Evolutionary conservation across 2,888 invertebrate species (phyloP).

Genomic region (Hemistola chrysoprasaria): DNA sequence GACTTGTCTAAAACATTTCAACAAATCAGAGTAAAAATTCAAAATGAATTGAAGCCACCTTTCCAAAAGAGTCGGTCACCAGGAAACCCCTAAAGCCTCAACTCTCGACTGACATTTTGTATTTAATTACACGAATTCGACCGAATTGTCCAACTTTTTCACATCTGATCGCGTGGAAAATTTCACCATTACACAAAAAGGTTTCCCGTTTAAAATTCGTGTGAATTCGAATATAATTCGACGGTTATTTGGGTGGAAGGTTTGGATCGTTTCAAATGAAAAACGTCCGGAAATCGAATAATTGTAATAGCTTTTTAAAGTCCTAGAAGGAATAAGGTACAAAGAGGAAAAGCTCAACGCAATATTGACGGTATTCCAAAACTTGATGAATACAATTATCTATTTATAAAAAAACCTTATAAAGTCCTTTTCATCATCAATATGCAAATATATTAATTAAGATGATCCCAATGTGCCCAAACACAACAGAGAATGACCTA

Average conservation of each 20-base stretch:
- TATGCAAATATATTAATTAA: too few relatives aligned
- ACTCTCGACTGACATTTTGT: conserved; percentile 42
- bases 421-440: too few relatives aligned
- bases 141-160: conserved; percentile 43
- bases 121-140: conserved; percentile 48
- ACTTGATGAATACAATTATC: too few relatives aligned
- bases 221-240: conserved; percentile 38
- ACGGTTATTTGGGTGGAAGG: conserved; percentile 24
- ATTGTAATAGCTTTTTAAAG: conserved; percentile 26
- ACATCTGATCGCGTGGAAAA: conserved; percentile 44
- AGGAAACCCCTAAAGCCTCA: conserved; percentile 24
- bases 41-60: conserved; percentile 22
- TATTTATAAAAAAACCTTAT: too few relatives aligned
- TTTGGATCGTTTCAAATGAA: conserved; percentile 27
- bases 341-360: too few relatives aligned
- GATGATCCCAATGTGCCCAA: too few relatives aligned
- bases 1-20: conserved; percentile 1
- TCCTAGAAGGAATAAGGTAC: too few relatives aligned
- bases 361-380: too few relatives aligned
- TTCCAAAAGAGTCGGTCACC: conserved; percentile 25
- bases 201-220: conserved; percentile 45
- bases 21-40: conserved; percentile 7
- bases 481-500: too few relatives aligned
- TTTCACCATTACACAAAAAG: conserved; percentile 50
- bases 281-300: conserved; percentile 28